Evolutionary conservation across 2,888 invertebrate species (phyloP).

Genomic region (Didymodactylos carnosus): DNA sequence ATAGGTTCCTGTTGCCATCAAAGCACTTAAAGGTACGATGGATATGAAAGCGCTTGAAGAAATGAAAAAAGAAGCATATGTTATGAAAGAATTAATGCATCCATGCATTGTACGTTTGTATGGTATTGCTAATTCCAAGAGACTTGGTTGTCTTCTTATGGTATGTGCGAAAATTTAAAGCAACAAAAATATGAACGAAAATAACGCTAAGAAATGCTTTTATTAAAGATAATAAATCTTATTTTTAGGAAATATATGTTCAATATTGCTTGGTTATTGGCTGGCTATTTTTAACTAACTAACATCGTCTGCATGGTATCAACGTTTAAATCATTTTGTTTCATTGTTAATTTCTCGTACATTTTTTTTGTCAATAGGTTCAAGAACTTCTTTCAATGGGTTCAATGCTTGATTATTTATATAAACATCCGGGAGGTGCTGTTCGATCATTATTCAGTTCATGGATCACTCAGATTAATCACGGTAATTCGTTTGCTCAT

Average conservation of each 20-base stretch:
- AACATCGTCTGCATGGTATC: neutral
- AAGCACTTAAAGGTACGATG: neutral
- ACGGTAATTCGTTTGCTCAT: no score
- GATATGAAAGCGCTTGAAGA: neutral
- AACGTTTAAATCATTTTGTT: neutral
- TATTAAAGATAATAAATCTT: neutral
- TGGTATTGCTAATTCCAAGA: neutral
- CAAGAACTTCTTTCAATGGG: neutral
- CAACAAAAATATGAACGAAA: no score
- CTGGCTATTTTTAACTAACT: neutral
- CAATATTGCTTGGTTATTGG: neutral
- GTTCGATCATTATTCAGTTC: neutral
- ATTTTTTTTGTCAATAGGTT: neutral
- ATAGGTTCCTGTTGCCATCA: neutral
- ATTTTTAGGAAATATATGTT: no score
- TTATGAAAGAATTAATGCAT: neutral
- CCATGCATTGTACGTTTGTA: neutral
- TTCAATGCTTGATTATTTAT: neutral
- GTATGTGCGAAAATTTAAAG: no score
- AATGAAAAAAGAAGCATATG: neutral
- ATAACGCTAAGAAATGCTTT: neutral
- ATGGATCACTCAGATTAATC: neutral
- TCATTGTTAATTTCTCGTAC: neutral
- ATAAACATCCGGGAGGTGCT: neutral
- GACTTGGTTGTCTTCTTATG: neutral